Percentiles rank a stretch among this genome's conserved stretches.
Evolutionary conservation across 1,140 invertebrate genomes (phyloP).

Genomic region (Drosophila repleta): DNA sequence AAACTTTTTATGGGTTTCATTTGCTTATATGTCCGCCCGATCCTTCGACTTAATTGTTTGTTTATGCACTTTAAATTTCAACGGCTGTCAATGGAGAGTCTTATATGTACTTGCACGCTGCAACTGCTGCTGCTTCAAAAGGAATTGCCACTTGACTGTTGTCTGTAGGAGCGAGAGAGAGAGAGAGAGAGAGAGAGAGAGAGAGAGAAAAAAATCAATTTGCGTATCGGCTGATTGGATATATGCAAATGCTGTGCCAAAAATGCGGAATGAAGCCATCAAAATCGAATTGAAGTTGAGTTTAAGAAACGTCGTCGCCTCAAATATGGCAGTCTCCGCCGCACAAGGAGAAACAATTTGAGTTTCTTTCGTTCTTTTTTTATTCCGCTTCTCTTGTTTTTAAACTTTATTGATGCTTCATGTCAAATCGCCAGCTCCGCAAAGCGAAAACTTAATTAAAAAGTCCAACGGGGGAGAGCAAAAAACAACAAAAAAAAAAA

Average conservation of each 20-base stretch:
- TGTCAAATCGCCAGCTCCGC: slow-evolving; percentile 49
- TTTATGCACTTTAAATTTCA: slow-evolving; percentile 15
- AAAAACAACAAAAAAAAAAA: neutral
- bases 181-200: no score
- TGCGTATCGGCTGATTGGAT: slow-evolving; percentile 56
- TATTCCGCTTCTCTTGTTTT: slow-evolving; percentile 19
- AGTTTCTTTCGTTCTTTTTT: slow-evolving; percentile 32
- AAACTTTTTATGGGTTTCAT: neutral
- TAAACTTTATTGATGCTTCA: slow-evolving; percentile 76
- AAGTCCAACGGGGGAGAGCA: slow-evolving; percentile 21
- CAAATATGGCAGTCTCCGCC: neutral
- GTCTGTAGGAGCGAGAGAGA: no score
- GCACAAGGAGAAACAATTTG: slow-evolving; percentile 42
- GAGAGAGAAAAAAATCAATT: slow-evolving; percentile 12
- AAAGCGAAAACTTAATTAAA: slow-evolving; percentile 80
- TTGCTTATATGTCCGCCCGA: neutral
- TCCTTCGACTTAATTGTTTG: slow-evolving; percentile 2
- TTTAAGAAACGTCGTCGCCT: slow-evolving; percentile 5
- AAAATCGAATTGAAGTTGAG: slow-evolving; percentile 53
- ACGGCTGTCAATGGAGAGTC: slow-evolving; percentile 5
- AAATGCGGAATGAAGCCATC: slow-evolving; percentile 64
- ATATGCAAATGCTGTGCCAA: slow-evolving; percentile 64
- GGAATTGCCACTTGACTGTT: slow-evolving; percentile 43
- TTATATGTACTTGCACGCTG: neutral
- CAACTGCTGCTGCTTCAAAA: slow-evolving; percentile 43